A percentile compares a stretch with the other conserved stretches of the same genome.
Evolutionary conservation across 2,888 invertebrate species (phyloP).

Genomic region (Himalopsyche kuldschensis): DNA sequence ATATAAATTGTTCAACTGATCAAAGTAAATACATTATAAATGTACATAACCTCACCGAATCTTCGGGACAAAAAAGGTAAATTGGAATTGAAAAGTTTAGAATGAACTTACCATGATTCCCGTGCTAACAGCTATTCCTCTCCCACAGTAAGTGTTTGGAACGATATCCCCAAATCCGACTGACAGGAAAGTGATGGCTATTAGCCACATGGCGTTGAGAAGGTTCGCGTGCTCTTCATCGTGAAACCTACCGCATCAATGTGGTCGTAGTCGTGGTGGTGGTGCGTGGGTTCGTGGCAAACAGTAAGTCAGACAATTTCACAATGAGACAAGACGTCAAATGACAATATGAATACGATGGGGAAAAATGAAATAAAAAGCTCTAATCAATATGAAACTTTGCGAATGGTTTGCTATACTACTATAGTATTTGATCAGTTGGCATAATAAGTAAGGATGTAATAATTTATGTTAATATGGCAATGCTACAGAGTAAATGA

Average conservation of each 20-base stretch:
- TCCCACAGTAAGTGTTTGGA: conserved; percentile 99
- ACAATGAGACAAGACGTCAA: background rate
- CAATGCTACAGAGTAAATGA: too few species aligned
- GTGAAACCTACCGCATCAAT: conserved; percentile 76
- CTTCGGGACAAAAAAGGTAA: background rate
- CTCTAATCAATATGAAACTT: too few species aligned
- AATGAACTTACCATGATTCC: conserved; percentile 96
- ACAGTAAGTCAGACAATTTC: background rate
- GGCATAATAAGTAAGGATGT: too few species aligned
- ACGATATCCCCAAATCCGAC: conserved; percentile 99
- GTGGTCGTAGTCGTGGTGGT: background rate
- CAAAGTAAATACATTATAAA: too few species aligned
- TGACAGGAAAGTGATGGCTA: conserved; percentile 99
- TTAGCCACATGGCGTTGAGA: conserved; percentile 99
- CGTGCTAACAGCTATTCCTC: conserved; percentile 98
- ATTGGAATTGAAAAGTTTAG: background rate
- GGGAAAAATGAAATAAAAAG: background rate
- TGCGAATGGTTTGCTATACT: too few species aligned
- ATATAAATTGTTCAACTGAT: too few species aligned
- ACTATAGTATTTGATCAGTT: too few species aligned
- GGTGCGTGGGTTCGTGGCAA: background rate
- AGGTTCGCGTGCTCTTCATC: conserved; percentile 98
- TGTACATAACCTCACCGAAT: too few species aligned
- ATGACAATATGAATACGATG: background rate
- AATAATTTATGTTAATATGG: too few species aligned